Conservation (phyloP, 2,888 invertebrate genomes). For the Teleogryllus oceanicus region DNA sequence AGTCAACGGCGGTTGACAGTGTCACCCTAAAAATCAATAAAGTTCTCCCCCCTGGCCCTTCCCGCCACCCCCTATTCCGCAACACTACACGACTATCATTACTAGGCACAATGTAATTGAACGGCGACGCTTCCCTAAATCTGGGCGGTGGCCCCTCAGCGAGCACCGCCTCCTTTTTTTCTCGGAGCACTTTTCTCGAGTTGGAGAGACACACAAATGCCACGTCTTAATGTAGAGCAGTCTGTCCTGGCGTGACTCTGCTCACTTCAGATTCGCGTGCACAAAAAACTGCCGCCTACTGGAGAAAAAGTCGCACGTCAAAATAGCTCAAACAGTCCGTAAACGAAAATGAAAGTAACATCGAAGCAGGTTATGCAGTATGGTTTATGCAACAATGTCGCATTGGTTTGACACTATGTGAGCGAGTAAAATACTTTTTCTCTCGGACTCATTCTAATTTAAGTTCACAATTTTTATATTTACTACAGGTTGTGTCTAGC, state of each 20-base stretch:
- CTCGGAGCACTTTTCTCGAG: slow-evolving; percentile 30
- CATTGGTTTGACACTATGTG: no score
- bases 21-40: slow-evolving; percentile 67
- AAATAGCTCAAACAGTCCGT: no score
- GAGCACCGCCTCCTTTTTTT: slow-evolving; percentile 36
- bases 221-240: slow-evolving; percentile 32
- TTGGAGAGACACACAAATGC: slow-evolving; percentile 31
- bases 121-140: slow-evolving; percentile 39
- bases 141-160: slow-evolving; percentile 37
- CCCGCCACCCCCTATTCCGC: slow-evolving; percentile 50
- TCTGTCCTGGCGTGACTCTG: slow-evolving; percentile 32
- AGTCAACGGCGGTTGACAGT: slow-evolving; percentile 58
- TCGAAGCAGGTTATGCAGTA: no score
- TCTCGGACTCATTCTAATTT: no score
- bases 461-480: no score
- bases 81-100: slow-evolving; percentile 41
- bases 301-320: not conserved
- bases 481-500: no score
- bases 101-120: slow-evolving; percentile 39
- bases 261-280: slow-evolving; percentile 26
- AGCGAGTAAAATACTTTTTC: no score
- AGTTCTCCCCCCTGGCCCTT: slow-evolving; percentile 52
- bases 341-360: no score
- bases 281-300: slow-evolving; percentile 21
- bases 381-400: no score